Percentiles rank a stretch among this genome's conserved stretches.
These are phyloP conservation scores for Accipiter cooperii DNA, from an alignment of 2,113 vertebrate genomes.

Conservation along the genomic window DNA sequence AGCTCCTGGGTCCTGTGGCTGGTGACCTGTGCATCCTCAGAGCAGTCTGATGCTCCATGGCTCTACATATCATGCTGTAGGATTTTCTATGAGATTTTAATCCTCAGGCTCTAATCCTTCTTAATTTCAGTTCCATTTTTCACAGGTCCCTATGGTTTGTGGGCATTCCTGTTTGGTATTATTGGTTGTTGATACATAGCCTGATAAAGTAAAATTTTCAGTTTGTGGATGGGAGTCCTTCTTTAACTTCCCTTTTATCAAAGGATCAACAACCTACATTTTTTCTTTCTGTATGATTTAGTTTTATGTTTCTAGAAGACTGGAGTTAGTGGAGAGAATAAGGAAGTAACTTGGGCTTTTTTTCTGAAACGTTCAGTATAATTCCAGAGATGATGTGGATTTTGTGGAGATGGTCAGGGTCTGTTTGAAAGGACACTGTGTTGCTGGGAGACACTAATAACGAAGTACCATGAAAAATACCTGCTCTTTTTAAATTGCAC, in stretches of 20 bases:
- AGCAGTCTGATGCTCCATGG: not conserved
- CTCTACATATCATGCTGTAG: not conserved
- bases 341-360: not conserved
- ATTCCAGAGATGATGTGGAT: not conserved
- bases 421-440: not conserved
- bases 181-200: not conserved
- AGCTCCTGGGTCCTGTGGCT: not conserved
- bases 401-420: not conserved
- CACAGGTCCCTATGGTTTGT: not conserved
- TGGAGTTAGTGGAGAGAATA: not conserved
- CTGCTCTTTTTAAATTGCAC: not conserved
- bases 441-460: constrained; percentile 14
- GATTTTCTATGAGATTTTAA: not conserved
- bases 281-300: not conserved
- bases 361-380: not conserved
- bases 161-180: not conserved
- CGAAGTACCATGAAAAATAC: not conserved
- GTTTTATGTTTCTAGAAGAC: not conserved
- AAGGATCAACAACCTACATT: not conserved
- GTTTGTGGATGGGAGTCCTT: not conserved
- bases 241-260: not conserved
- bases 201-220: not conserved
- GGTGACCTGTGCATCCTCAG: not conserved
- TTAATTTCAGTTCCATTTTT: not conserved
- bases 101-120: not conserved